Percentiles rank a stretch among this genome's conserved stretches.
Evolutionary conservation across 2,797 vertebrate genomes (phyloP).

Genomic region (Garrulus glandarius): DNA sequence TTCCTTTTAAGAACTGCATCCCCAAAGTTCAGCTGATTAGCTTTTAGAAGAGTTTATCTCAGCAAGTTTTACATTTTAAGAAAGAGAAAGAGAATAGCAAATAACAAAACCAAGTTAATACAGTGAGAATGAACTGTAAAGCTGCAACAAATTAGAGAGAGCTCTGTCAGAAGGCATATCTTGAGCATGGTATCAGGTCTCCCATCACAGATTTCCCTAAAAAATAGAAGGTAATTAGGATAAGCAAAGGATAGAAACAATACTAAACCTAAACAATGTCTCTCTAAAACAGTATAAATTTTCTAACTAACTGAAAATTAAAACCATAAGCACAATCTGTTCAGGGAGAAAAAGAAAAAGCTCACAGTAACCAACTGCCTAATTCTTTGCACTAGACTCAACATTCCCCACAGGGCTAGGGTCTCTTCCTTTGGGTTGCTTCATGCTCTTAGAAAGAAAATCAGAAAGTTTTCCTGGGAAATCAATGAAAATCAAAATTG

Average conservation of each 20-base stretch:
- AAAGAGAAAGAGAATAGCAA: background rate
- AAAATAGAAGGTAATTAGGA: conserved; percentile 8
- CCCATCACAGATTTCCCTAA: background rate
- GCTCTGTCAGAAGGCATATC: background rate
- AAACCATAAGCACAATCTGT: background rate
- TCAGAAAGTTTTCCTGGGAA: background rate
- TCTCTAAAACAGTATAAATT: background rate
- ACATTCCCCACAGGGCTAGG: background rate
- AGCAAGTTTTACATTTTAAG: background rate
- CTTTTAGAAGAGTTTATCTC: background rate
- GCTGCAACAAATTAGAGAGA: background rate
- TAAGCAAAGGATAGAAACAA: background rate
- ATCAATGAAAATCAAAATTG: background rate
- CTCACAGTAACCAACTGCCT: background rate
- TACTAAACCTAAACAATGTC: background rate
- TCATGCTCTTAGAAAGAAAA: background rate
- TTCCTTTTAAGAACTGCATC: background rate
- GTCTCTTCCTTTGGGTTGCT: background rate
- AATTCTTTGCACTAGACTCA: background rate
- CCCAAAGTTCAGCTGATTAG: background rate
- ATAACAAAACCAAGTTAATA: background rate
- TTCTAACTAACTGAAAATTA: background rate
- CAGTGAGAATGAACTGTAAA: background rate
- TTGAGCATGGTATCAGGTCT: background rate
- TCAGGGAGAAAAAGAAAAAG: background rate